These are phyloP conservation scores for Neodiprion fabricii DNA, from an alignment of 1,140 invertebrate genomes.

Conservation along the genomic window DNA sequence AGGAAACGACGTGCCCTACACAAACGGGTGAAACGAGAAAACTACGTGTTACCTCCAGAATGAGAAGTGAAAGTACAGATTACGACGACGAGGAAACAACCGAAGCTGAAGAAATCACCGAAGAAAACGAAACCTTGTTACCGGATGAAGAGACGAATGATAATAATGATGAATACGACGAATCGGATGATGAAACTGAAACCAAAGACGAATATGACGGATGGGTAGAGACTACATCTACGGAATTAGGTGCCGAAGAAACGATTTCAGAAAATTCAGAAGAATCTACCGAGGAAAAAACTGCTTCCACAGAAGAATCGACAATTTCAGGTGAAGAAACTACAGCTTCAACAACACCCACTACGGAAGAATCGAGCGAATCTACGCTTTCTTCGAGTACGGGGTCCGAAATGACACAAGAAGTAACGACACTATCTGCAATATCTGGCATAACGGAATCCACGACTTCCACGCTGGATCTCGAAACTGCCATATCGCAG, in stretches of 20 bases:
- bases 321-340: neutral
- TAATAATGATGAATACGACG: no score
- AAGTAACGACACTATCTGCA: neutral
- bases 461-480: no score
- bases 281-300: conserved; percentile 5
- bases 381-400: no score
- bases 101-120: neutral
- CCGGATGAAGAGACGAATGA: no score
- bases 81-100: neutral
- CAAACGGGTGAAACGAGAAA: neutral
- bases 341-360: neutral
- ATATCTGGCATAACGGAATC: neutral
- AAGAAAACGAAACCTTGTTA: neutral
- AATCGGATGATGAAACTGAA: neutral
- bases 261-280: neutral
- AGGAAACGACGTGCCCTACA: neutral
- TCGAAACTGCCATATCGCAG: no score
- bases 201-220: conserved; percentile 10
- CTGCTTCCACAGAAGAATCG: neutral
- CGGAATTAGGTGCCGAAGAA: neutral
- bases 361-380: conserved; percentile 12
- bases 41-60: neutral
- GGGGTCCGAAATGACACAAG: neutral
- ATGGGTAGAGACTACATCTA: conserved; percentile 1
- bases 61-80: neutral